These are phyloP conservation scores for Chaenocephalus aceratus DNA, from an alignment of 2,113 vertebrate genomes.

Conservation along the genomic window DNA sequence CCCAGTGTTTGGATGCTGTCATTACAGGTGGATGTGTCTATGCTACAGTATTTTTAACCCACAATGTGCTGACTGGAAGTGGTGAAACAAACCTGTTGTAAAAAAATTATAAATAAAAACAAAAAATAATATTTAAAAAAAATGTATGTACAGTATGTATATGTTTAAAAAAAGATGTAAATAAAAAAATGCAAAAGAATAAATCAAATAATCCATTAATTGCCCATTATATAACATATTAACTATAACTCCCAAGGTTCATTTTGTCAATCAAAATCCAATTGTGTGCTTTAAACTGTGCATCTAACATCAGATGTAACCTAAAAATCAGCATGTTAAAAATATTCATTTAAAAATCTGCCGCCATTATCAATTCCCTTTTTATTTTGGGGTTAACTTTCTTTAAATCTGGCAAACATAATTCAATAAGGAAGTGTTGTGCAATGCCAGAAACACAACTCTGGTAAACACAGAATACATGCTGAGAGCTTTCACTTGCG, in stretches of 20 bases:
- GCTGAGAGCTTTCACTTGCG: too few relatives aligned
- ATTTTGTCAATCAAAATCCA: not conserved
- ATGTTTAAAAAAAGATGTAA: too few relatives aligned
- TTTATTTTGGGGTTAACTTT: not conserved
- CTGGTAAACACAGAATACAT: not conserved
- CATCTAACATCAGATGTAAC: too few relatives aligned
- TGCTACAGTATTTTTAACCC: slow-evolving; percentile 35
- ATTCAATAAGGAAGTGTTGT: not conserved
- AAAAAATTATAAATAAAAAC: not conserved
- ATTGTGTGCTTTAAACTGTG: not conserved
- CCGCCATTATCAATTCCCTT: not conserved
- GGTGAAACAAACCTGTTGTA: too few relatives aligned
- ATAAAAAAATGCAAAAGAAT: too few relatives aligned
- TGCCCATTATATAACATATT: not conserved
- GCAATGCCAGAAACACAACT: not conserved
- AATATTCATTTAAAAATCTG: not conserved
- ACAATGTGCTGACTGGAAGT: slow-evolving; percentile 4
- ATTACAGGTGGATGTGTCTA: slow-evolving; percentile 25
- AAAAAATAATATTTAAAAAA: too few relatives aligned
- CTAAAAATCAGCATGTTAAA: not conserved
- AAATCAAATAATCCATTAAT: too few relatives aligned
- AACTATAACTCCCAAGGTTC: not conserved
- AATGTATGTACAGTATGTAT: too few relatives aligned
- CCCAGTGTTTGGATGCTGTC: slow-evolving; percentile 16
- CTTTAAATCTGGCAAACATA: not conserved